Percentiles rank a stretch among this genome's conserved stretches.
Evolutionary conservation across 2,113 vertebrate species (phyloP).

Genomic region (Ceyx melanurus): DNA sequence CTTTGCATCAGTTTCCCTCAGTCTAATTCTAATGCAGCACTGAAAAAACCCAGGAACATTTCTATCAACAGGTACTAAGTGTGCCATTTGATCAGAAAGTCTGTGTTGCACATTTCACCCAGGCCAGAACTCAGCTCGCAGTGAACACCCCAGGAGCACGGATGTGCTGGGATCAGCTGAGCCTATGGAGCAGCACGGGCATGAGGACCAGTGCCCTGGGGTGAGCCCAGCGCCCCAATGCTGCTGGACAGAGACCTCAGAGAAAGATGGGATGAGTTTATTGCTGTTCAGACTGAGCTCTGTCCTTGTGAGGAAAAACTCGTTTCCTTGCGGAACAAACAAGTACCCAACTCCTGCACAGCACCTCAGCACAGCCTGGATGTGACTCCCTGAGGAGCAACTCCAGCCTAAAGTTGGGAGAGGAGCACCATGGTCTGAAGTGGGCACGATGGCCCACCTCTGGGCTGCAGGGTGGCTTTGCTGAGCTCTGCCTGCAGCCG

Average conservation of each 20-base stretch:
- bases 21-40: not conserved
- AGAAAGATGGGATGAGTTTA: too few species aligned
- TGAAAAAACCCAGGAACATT: not conserved
- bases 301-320: too few species aligned
- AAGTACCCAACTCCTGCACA: fast-evolving
- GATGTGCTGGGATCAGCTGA: fast-evolving
- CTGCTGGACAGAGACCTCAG: not conserved
- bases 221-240: fast-evolving
- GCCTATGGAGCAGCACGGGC: not conserved
- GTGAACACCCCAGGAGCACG: not conserved
- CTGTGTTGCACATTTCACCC: not conserved
- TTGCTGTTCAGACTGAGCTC: not conserved
- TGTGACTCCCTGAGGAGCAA: not conserved
- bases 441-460: too few species aligned
- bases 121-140: not conserved
- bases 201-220: fast-evolving
- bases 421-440: fast-evolving
- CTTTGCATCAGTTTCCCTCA: not conserved
- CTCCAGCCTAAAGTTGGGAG: not conserved
- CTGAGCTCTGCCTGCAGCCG: not conserved
- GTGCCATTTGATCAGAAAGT: not conserved
- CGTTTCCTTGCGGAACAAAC: not conserved
- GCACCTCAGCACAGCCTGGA: not conserved
- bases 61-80: not conserved
- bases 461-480: not conserved